Conservation (phyloP, 64 coral and sea anemone species). For the Dendrophyllia cribrosa region DNA sequence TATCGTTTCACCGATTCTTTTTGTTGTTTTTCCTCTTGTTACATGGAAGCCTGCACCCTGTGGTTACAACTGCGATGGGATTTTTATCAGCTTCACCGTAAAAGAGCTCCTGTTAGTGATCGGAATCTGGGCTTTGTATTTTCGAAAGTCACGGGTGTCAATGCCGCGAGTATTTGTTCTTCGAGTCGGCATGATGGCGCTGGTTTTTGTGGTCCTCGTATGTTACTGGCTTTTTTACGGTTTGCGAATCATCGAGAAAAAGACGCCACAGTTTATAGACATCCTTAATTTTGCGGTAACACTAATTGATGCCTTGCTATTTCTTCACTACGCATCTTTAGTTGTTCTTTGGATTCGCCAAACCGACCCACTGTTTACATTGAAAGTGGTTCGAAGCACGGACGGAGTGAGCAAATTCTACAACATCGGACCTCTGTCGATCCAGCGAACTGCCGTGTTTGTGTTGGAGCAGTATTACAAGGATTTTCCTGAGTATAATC, state of each 20-base stretch:
- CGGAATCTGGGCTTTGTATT: constrained; percentile 98
- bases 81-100: constrained; percentile 94
- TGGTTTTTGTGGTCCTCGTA: constrained; percentile 85
- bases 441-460: constrained; percentile 89
- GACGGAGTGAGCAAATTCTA: constrained; percentile 91
- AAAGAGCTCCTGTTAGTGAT: constrained; percentile 89
- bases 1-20: constrained; percentile 89
- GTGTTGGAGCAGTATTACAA: constrained; percentile 99
- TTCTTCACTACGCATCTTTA: constrained; percentile 92
- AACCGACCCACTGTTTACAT: constrained; percentile 80
- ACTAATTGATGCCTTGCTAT: constrained; percentile 82
- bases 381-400: constrained; percentile 98
- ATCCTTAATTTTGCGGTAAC: constrained; percentile 87
- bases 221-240: constrained; percentile 98
- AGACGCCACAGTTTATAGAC: constrained; percentile 44
- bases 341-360: constrained; percentile 96
- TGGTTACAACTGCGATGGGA: constrained; percentile 88
- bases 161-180: constrained; percentile 92
- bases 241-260: constrained; percentile 78
- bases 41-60: constrained; percentile 82
- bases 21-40: constrained; percentile 87
- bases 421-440: constrained; percentile 88
- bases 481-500: constrained; percentile 99
- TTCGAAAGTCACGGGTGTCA: constrained; percentile 82
- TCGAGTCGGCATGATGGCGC: constrained; percentile 76